Percentiles rank a stretch among this genome's conserved stretches.
Evolutionary conservation across 2,113 vertebrate genomes (phyloP).

Genomic region (Tachysurus vachellii): DNA sequence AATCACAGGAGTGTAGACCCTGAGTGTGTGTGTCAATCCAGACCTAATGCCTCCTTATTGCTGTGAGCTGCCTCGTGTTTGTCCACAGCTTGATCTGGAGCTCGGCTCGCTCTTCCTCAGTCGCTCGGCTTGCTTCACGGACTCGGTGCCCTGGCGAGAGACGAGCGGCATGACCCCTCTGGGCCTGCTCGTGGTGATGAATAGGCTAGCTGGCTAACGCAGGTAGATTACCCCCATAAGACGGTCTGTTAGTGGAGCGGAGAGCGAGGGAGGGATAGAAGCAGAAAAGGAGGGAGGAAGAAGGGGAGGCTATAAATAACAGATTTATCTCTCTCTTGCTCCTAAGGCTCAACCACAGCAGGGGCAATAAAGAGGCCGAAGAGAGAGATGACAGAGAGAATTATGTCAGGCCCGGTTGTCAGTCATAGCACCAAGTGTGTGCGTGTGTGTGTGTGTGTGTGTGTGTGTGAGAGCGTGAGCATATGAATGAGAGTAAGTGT

Average conservation of each 20-base stretch:
- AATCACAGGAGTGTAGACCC: slow-evolving; percentile 53
- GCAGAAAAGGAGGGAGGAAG: slow-evolving; percentile 48
- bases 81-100: slow-evolving; percentile 54
- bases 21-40: slow-evolving; percentile 51
- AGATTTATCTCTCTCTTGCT: slow-evolving; percentile 89
- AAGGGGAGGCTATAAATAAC: slow-evolving; percentile 80
- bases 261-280: slow-evolving; percentile 41
- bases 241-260: slow-evolving; percentile 50
- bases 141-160: slow-evolving; percentile 24
- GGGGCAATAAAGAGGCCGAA: slow-evolving; percentile 84
- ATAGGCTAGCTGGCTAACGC: slow-evolving; percentile 55
- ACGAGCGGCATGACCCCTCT: slow-evolving; percentile 47
- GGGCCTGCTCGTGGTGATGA: slow-evolving; percentile 54
- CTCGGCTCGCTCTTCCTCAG: slow-evolving; percentile 35
- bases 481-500: slow-evolving; percentile 52
- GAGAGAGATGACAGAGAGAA: slow-evolving; percentile 83
- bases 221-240: slow-evolving; percentile 57
- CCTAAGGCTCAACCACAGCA: slow-evolving; percentile 78
- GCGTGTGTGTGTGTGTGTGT: slow-evolving; percentile 34
- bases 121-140: background rate
- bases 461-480: slow-evolving; percentile 52
- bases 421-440: slow-evolving; percentile 80
- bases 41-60: slow-evolving; percentile 59
- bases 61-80: slow-evolving; percentile 52
- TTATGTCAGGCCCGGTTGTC: slow-evolving; percentile 91